These are phyloP conservation scores for Tinea trinotella DNA, from an alignment of 2,888 invertebrate species.

Conservation along the genomic window DNA sequence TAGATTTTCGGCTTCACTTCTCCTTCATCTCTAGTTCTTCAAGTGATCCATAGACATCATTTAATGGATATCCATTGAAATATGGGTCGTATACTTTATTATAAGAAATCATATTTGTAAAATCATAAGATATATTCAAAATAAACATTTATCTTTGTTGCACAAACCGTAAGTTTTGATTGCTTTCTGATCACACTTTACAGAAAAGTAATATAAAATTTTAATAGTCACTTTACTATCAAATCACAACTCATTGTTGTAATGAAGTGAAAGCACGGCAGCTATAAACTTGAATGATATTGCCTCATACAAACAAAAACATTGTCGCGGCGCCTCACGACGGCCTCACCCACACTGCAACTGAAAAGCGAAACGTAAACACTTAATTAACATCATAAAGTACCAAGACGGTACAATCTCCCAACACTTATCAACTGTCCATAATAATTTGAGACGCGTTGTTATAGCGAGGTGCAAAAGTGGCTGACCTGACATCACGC, in stretches of 20 bases:
- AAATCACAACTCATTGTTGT: conserved; percentile 17
- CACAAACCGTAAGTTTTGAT: not conserved
- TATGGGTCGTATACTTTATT: not conserved
- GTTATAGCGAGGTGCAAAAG: conserved; percentile 74
- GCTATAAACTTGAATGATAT: conserved; percentile 35
- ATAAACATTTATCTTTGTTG: not conserved
- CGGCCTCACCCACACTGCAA: conserved; percentile 12
- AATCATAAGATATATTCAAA: not conserved
- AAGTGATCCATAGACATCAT: not conserved
- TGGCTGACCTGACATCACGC: conserved; percentile 74
- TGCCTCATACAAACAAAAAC: conserved; percentile 37
- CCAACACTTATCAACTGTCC: conserved; percentile 71
- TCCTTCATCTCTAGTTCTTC: not conserved
- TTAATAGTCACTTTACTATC: conserved; percentile 16
- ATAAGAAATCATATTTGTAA: not conserved
- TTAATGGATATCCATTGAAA: not conserved
- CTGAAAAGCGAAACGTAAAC: conserved; percentile 41
- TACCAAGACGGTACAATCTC: conserved; percentile 65
- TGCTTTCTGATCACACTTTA: conserved; percentile 11
- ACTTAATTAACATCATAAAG: conserved; percentile 70
- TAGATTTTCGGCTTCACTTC: conserved; percentile 31
- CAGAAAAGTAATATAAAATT: conserved; percentile 9
- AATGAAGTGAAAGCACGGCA: conserved; percentile 38
- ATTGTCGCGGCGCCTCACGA: conserved; percentile 8
- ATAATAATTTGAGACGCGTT: conserved; percentile 74